phyloP scores from a whole-genome alignment of 2,797 vertebrate species.

The Syngnathus rostellatus region DNA sequence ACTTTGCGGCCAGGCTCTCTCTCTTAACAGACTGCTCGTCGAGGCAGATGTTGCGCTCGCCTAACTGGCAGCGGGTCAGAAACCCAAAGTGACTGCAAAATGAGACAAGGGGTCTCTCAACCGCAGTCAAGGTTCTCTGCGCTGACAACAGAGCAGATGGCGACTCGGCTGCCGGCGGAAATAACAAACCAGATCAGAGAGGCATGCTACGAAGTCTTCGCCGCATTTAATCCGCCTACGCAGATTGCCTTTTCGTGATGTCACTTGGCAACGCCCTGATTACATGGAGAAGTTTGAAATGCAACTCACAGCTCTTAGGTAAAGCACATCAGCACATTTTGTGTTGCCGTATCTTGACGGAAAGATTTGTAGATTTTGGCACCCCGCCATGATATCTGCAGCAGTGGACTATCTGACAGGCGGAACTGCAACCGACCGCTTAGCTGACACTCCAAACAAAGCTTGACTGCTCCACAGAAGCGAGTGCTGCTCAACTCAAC shows the following conservation, averaged over 20 bases:
- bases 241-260: slow-evolving; percentile 35
- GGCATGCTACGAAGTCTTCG: slow-evolving; percentile 27
- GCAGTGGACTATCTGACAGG: slow-evolving; percentile 13
- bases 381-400: neutral
- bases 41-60: slow-evolving; percentile 53
- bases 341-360: no score
- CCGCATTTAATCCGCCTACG: slow-evolving; percentile 25
- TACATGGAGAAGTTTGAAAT: slow-evolving; percentile 14
- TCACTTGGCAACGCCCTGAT: slow-evolving; percentile 29
- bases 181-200: slow-evolving; percentile 49
- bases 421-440: slow-evolving; percentile 12
- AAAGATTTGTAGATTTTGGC: neutral
- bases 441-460: slow-evolving; percentile 23
- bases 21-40: slow-evolving; percentile 29
- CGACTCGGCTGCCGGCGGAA: slow-evolving; percentile 53
- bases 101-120: slow-evolving; percentile 55
- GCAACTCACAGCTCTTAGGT: slow-evolving; percentile 1
- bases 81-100: slow-evolving; percentile 51
- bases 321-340: neutral
- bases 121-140: slow-evolving; percentile 52
- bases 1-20: slow-evolving; percentile 6
- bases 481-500: neutral
- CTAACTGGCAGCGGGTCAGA: slow-evolving; percentile 50
- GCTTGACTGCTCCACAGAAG: neutral
- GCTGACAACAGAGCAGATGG: slow-evolving; percentile 61